These are phyloP conservation scores for Ptychoptera contaminata DNA, from an alignment of 2,888 invertebrate genomes.

Conservation along the genomic window DNA sequence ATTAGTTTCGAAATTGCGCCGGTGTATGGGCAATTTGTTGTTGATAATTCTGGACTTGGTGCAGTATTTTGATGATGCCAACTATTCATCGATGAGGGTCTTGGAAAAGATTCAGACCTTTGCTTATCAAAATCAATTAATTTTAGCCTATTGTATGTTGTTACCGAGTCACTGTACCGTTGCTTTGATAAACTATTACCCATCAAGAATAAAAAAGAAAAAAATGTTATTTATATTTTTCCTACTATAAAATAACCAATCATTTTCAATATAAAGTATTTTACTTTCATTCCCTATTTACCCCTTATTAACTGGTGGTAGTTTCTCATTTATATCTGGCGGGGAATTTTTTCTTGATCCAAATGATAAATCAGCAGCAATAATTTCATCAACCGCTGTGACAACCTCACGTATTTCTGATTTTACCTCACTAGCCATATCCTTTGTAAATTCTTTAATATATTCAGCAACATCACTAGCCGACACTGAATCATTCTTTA, in stretches of 20 bases:
- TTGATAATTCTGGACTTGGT: constrained; percentile 12
- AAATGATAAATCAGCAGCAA: constrained; percentile 31
- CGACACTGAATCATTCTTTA: constrained; percentile 43
- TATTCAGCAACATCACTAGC: constrained; percentile 63
- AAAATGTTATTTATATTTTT: constrained; percentile 19
- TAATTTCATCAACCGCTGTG: constrained; percentile 55
- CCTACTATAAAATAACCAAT: constrained; percentile 30
- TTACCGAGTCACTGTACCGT: constrained; percentile 9
- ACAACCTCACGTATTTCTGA: constrained; percentile 60
- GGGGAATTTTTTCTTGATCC: constrained; percentile 34
- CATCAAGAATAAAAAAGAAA: constrained; percentile 4
- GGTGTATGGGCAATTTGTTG: constrained; percentile 12
- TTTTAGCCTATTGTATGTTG: background rate
- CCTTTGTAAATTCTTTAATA: constrained; percentile 58
- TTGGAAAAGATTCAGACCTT: constrained; percentile 12
- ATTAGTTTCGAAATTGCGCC: constrained; percentile 22
- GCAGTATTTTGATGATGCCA: constrained; percentile 10
- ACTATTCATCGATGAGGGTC: constrained; percentile 11
- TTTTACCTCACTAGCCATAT: constrained; percentile 66
- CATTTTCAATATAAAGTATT: constrained; percentile 33
- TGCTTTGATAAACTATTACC: constrained; percentile 9
- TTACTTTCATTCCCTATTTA: constrained; percentile 18
- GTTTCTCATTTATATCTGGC: constrained; percentile 21
- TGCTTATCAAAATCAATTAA: constrained; percentile 7
- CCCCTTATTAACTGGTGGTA: background rate